Percentiles rank a stretch among this genome's conserved stretches.
Evolutionary conservation across 37 sponge, comb jelly and placozoan species (phyloP).

Genomic region (Agelas oroides): DNA sequence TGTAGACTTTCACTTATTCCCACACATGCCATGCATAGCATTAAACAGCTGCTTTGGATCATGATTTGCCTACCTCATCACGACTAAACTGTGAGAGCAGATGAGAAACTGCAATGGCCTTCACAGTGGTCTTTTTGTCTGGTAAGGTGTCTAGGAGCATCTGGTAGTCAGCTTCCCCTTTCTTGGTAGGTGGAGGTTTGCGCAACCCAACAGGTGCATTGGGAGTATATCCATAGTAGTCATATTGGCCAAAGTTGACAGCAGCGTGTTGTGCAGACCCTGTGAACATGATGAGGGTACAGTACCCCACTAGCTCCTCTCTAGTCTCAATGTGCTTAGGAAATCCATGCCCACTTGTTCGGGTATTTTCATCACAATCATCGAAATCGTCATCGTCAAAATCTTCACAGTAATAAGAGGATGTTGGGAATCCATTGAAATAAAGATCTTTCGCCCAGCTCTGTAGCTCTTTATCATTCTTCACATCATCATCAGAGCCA

Average conservation of each 20-base stretch:
- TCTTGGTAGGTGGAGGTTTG: conserved; percentile 58
- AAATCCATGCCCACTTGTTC: conserved; percentile 48
- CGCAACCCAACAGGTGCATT: conserved; percentile 70
- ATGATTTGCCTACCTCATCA: conserved; percentile 33
- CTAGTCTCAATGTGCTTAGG: conserved; percentile 42
- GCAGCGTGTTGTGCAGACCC: conserved; percentile 73
- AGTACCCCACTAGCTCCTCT: conserved; percentile 55
- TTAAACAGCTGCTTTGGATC: too few species aligned
- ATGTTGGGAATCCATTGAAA: conserved; percentile 37
- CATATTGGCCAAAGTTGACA: conserved; percentile 84
- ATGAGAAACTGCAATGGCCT: not conserved
- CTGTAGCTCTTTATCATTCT: conserved; percentile 51
- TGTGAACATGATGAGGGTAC: conserved; percentile 80
- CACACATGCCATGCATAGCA: not conserved
- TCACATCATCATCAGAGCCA: conserved; percentile 51
- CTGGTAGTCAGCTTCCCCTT: conserved; percentile 43
- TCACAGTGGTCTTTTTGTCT: not conserved
- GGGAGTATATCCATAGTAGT: conserved; percentile 67
- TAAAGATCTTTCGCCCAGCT: conserved; percentile 49
- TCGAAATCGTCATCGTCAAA: not conserved
- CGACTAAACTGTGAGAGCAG: conserved; percentile 34
- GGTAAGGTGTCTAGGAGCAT: conserved; percentile 57
- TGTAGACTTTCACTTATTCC: not conserved
- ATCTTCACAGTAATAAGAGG: not conserved
- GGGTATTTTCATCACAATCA: not conserved